Percentiles rank a stretch among this genome's conserved stretches.
These are phyloP conservation scores for Drosophila picticornis DNA, from an alignment of 2,888 invertebrate genomes.

Conservation along the genomic window DNA sequence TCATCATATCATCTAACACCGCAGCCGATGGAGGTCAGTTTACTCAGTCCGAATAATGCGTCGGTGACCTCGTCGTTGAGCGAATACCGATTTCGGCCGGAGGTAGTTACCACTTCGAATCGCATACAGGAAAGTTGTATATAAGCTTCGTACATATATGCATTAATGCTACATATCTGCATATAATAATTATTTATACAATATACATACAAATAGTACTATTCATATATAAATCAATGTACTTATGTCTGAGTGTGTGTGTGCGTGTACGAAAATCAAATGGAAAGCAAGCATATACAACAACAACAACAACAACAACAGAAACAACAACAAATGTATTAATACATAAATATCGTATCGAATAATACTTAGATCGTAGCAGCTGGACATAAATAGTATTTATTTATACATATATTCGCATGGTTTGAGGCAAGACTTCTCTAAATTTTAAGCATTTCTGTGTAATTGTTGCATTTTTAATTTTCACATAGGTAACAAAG, in stretches of 20 bases:
- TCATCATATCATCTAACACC: slow-evolving; percentile 84
- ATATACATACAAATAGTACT: slow-evolving; percentile 25
- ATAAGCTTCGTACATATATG: slow-evolving; percentile 86
- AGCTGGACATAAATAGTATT: slow-evolving; percentile 39
- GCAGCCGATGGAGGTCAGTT: slow-evolving; percentile 85
- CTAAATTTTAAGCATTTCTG: slow-evolving; percentile 67
- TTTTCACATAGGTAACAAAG: slow-evolving; percentile 51
- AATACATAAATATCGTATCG: slow-evolving; percentile 57
- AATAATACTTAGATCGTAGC: slow-evolving; percentile 60
- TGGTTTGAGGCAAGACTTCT: slow-evolving; percentile 81
- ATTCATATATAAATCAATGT: slow-evolving; percentile 30
- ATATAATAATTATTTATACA: slow-evolving; percentile 20
- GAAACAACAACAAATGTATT: slow-evolving; percentile 57
- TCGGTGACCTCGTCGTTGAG: slow-evolving; percentile 91
- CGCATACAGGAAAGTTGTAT: slow-evolving; percentile 96
- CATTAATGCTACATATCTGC: slow-evolving; percentile 10
- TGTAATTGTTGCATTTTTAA: slow-evolving; percentile 68
- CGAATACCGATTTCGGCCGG: slow-evolving; percentile 92
- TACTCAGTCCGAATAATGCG: slow-evolving; percentile 85
- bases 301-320: slow-evolving; percentile 4
- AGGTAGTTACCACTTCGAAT: slow-evolving; percentile 94
- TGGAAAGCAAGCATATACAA: background rate
- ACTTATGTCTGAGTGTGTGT: slow-evolving; percentile 48
- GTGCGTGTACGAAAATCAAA: slow-evolving; percentile 39
- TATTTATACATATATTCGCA: slow-evolving; percentile 57